These are phyloP conservation scores for Chelon auratus DNA, from an alignment of 2,797 vertebrate species.

Conservation along the genomic window DNA sequence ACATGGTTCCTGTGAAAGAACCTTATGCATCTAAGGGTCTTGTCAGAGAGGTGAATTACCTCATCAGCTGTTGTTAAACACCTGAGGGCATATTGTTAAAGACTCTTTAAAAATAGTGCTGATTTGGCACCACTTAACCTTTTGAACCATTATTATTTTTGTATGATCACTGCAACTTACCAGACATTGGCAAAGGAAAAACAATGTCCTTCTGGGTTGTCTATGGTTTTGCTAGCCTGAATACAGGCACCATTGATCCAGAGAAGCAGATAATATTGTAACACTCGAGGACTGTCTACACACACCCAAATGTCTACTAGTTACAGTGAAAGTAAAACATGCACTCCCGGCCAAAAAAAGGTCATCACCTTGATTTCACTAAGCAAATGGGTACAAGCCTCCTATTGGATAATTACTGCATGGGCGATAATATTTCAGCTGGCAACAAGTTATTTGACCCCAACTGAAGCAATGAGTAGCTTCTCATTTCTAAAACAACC, in stretches of 20 bases:
- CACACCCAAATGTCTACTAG: background rate
- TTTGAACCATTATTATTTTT: conserved; percentile 14
- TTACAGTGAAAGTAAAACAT: background rate
- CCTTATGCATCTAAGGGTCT: conserved; percentile 32
- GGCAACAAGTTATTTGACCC: no score
- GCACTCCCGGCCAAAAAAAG: no score
- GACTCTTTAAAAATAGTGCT: conserved; percentile 52
- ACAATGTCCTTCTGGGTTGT: background rate
- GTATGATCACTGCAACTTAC: conserved; percentile 16
- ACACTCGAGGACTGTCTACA: no score
- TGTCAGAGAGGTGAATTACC: conserved; percentile 53
- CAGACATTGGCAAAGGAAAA: conserved; percentile 14
- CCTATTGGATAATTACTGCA: no score
- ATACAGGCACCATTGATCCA: background rate
- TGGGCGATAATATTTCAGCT: no score
- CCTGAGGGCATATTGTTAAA: conserved; percentile 44
- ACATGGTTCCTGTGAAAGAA: conserved; percentile 52
- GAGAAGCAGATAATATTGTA: no score
- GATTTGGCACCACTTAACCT: conserved; percentile 56
- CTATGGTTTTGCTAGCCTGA: background rate
- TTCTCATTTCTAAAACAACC: no score
- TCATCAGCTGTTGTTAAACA: conserved; percentile 56
- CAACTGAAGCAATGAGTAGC: no score
- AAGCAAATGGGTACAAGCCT: no score
- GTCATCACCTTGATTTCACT: no score